Conservation (phyloP, 1,140 invertebrate genomes). For the Listronotus bonariensis region DNA sequence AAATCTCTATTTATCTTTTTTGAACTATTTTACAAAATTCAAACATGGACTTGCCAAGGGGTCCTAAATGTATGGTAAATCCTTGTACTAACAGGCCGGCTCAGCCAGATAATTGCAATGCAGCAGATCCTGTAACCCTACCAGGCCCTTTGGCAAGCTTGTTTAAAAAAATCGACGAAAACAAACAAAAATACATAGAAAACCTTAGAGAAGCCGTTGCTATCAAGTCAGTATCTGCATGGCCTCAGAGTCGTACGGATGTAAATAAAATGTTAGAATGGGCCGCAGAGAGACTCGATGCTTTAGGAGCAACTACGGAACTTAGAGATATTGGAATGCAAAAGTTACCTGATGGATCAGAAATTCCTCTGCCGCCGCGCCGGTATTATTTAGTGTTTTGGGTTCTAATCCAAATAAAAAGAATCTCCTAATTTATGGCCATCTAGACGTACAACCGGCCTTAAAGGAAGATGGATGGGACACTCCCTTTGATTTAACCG, state of each 20-base stretch:
- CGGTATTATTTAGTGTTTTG: slow-evolving; percentile 81
- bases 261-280: slow-evolving; percentile 81
- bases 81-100: too few relatives aligned
- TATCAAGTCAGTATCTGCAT: slow-evolving; percentile 93
- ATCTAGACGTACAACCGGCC: slow-evolving; percentile 97
- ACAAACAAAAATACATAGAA: slow-evolving; percentile 77
- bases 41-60: neutral
- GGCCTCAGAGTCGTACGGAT: slow-evolving; percentile 77
- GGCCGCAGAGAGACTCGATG: slow-evolving; percentile 73
- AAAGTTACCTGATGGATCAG: slow-evolving; percentile 71
- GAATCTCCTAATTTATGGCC: slow-evolving; percentile 94
- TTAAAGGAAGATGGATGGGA: slow-evolving; percentile 92
- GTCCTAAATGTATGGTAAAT: too few relatives aligned
- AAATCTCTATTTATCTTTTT: too few relatives aligned
- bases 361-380: slow-evolving; percentile 86
- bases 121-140: too few relatives aligned
- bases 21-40: too few relatives aligned
- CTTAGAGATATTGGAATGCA: slow-evolving; percentile 84
- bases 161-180: slow-evolving; percentile 74
- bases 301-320: slow-evolving; percentile 76
- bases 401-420: slow-evolving; percentile 86
- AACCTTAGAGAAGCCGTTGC: slow-evolving; percentile 85
- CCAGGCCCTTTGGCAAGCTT: too few relatives aligned
- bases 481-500: slow-evolving; percentile 88
- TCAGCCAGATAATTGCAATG: too few relatives aligned